Evolutionary conservation across 2,888 invertebrate genomes (phyloP), one percentile per base, ranked within the genome.

Genomic region (Campoplex capitator): DNA sequence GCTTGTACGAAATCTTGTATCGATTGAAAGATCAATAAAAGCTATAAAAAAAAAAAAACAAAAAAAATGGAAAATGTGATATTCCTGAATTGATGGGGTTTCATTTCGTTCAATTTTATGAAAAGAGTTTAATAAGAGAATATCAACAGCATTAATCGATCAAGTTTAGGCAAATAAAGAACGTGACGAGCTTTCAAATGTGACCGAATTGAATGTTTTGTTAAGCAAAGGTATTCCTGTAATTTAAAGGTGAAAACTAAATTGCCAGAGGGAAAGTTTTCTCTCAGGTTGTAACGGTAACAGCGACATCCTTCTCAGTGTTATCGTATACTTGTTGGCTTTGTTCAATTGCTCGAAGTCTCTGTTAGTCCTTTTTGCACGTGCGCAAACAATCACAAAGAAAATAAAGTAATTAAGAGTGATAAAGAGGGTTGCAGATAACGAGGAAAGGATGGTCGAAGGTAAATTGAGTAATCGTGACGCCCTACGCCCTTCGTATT

Each of bases 391-490:
- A 51, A 74, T 78, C 78, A 81, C 54, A 48, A 78, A 78, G 70
- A 65, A 48, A 76, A 51, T 38, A 74, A 54, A 78, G 58, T 81
- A 51, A 74, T 85, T 62, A 38, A 48, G 73, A 35, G 73, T 38
- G 13, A 58, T 68, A 54, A 7, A 70, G 62, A 16, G 45, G 62
- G 32, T 77, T 62, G 58, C 23, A 62, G n/a, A 68, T 18, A 65
- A 48, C 18, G 38, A 51, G 51, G 68, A 67, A 84, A 74, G 67
- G 16, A 54, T 23, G 67, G 28, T 23, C 48, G 38, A 45, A 9
- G 67, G 23, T 35, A 84, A 84, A 84, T 87, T 82, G 79, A 67
- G 82, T 79, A 79, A 83, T 75, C 56, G 79, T 74, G 78, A 85
- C 65, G 76, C 54, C 71, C 75, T 85, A 79, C 83, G n/a, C 79